Base-by-base conservation (phyloP, 2,113 vertebrate genomes). In the Ceratotherium simum region DNA sequence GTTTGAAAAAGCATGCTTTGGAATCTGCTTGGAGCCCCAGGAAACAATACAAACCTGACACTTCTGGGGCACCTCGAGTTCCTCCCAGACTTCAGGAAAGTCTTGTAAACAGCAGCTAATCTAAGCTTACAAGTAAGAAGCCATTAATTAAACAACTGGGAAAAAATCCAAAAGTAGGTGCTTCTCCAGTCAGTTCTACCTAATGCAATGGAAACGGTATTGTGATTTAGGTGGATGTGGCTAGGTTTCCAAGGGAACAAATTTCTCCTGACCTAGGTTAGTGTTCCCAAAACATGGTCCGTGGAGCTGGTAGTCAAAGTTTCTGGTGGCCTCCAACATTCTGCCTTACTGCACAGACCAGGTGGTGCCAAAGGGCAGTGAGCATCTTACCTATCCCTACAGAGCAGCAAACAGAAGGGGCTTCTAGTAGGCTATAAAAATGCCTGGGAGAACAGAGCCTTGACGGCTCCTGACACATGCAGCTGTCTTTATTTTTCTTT, bases 41-140 rank as follows among this genome's bases (percentile, higher is more conserved):
- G 1, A 6, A 89, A 54, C 78, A 70, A 85, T 39, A 18, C 1
- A 69, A 84, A 73, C n/a, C 62, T 36, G 67, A 54, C 78, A 79
- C 67, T 82, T 91, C 51, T 85, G 39, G 92, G 81, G 70, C 27
- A 69, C 0, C 33, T 70, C 12, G 6, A 67, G 17, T 11, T 95
- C n/a, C 60, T 33, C 33, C n/a, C 91, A 90, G 84, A 94, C 54
- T 33, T 72, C 31, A 51, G 80, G 76, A 83, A n/a, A 96, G 92
- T 56, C 60, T 81, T 12, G 14, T 29, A 25, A 42, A 51, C 1
- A 76, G 96, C 39, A 91, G 70, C 36, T 88, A 72, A 88, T 54
- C 17, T 48, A 84, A 69, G 51, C 58, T 80, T 72, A 70, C 8
- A 85, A 46, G 62, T 70, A 90, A 95, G 83, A 88, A 87, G 73